Conservation (phyloP, 2,888 invertebrate genomes). For the Gortyna flavago region DNA sequence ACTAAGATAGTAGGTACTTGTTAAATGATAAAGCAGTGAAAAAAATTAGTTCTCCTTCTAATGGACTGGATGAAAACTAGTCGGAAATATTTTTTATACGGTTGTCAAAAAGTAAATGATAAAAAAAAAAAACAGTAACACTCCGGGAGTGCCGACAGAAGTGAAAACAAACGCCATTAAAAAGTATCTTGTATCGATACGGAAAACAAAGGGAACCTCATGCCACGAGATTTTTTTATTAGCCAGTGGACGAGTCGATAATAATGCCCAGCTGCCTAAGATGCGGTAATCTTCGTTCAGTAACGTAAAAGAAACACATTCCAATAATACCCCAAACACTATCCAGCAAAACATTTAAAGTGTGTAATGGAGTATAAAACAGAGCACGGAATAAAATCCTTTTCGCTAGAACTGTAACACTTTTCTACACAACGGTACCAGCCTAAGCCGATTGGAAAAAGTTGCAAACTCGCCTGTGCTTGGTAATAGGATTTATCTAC, state of each 20-base stretch:
- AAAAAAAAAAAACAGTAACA: too few species aligned
- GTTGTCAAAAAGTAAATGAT: too few species aligned
- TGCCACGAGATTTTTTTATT: not conserved
- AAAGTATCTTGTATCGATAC: not conserved
- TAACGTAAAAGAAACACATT: not conserved
- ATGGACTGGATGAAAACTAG: not conserved
- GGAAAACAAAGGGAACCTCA: not conserved
- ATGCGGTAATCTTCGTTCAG: too few species aligned
- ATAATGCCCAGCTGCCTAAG: not conserved
- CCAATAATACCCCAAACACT: constrained; percentile 33
- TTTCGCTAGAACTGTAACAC: constrained; percentile 36
- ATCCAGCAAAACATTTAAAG: constrained; percentile 24
- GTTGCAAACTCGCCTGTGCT: constrained; percentile 72
- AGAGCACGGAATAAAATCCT: constrained; percentile 27
- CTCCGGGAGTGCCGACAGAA: too few species aligned
- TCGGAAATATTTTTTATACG: not conserved
- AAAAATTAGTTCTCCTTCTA: too few species aligned
- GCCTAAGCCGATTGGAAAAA: constrained; percentile 82
- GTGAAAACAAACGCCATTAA: too few species aligned
- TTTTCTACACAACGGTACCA: constrained; percentile 56
- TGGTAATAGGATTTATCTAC: constrained; percentile 78
- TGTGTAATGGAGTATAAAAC: constrained; percentile 43
- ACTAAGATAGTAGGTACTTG: too few species aligned
- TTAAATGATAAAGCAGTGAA: too few species aligned
- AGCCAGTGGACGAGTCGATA: not conserved